phyloP scores from a whole-genome alignment of 1,140 invertebrate genomes.

The Leptonema lineaticorne region DNA sequence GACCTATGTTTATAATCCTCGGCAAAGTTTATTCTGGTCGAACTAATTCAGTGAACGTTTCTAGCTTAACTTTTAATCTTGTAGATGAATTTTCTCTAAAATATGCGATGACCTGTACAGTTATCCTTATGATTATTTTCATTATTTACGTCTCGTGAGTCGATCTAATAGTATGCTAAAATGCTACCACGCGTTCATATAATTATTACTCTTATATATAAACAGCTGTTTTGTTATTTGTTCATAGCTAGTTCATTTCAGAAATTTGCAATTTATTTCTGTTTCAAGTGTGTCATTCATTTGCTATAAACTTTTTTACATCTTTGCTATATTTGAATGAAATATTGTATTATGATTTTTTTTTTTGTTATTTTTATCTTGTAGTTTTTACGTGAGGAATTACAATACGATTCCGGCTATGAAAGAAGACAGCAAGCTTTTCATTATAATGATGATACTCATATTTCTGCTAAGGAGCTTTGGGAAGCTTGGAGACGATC shows the following conservation, averaged over 20 bases:
- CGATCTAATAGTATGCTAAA: background rate
- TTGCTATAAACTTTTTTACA: background rate
- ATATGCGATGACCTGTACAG: background rate
- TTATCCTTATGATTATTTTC: background rate
- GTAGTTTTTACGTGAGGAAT: constrained; percentile 91
- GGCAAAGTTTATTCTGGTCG: too few species aligned
- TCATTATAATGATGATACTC: constrained; percentile 94
- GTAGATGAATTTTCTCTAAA: too few species aligned
- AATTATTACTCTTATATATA: background rate
- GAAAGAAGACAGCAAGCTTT: constrained; percentile 88
- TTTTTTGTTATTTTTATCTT: constrained; percentile 44
- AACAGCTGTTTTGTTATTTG: background rate
- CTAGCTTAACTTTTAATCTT: too few species aligned
- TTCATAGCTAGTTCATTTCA: background rate
- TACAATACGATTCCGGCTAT: constrained; percentile 91
- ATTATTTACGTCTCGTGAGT: constrained; percentile 10
- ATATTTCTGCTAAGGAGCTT: constrained; percentile 91
- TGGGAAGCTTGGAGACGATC: constrained; percentile 93
- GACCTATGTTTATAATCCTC: too few species aligned
- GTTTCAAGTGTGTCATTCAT: background rate
- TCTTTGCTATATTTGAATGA: background rate
- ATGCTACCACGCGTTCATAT: background rate
- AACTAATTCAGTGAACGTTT: too few species aligned
- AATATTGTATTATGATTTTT: background rate
- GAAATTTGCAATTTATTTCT: background rate